Percentiles rank a stretch among this genome's conserved stretches.
Evolutionary conservation across 2,888 invertebrate genomes (phyloP).

Genomic region (Plagodis dolabraria): DNA sequence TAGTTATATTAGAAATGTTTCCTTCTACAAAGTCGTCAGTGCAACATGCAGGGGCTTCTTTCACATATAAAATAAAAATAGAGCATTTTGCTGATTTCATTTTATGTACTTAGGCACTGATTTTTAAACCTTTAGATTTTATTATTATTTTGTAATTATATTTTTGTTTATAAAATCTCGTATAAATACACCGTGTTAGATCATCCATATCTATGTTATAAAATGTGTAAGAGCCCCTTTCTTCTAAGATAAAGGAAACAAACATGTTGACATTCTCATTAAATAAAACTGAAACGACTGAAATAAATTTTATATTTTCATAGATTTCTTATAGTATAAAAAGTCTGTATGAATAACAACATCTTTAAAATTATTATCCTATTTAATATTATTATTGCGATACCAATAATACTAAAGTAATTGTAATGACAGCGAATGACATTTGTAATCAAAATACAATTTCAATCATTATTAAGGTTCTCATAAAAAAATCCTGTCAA

Average conservation of each 20-base stretch:
- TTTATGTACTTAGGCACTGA: too few species aligned
- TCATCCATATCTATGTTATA: background rate
- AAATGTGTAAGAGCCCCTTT: conserved; percentile 3
- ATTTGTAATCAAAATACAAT: conserved; percentile 24
- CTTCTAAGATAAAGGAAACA: conserved; percentile 1
- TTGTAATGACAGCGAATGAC: conserved; percentile 49
- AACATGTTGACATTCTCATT: conserved; percentile 15
- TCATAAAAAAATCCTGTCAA: conserved; percentile 6
- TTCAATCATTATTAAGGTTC: conserved; percentile 7
- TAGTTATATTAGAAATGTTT: background rate
- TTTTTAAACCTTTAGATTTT: too few species aligned
- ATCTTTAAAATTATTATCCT: conserved; percentile 36
- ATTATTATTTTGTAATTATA: background rate
- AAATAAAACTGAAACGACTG: conserved; percentile 35
- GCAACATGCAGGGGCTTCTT: conserved; percentile 1
- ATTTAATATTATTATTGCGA: conserved; percentile 34
- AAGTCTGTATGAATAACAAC: conserved; percentile 34
- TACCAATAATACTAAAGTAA: conserved; percentile 29
- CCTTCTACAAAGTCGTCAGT: conserved; percentile 1
- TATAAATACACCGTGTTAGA: background rate
- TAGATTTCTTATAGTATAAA: conserved; percentile 42
- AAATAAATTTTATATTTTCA: conserved; percentile 45
- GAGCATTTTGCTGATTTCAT: background rate
- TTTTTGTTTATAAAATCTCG: background rate
- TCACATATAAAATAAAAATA: background rate